Evolutionary conservation across 2,797 vertebrate genomes (phyloP), one percentile per base, ranked within the genome.

Genomic region (Sciurus vulgaris): DNA sequence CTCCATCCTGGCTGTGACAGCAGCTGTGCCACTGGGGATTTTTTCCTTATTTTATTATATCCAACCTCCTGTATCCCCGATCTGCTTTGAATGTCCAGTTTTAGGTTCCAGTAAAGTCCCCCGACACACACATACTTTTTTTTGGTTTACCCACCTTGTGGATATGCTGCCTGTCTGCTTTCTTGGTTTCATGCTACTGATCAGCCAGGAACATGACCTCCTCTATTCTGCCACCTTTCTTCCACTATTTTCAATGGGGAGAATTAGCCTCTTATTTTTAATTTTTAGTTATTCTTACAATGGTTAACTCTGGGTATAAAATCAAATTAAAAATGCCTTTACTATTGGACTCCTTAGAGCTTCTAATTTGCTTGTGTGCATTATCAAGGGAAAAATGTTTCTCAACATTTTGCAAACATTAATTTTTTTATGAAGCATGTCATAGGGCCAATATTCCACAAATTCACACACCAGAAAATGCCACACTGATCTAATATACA

Each of bases 381-480:
- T 93, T 67, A 54, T 74, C 51, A 79, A 89, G 61, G 26, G 73
- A 91, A 35, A 88, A 87, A 56, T 26, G 6, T 88, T 94, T 94
- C 63, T 6, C 17, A 56, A 47, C 20, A 85, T 47, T 94, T 87
- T 14, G 56, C 72, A 84, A 85, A 90, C 20, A 38, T 84, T 88
- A 51, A 86, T 15, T 83, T 82, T 44, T 82, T 73, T 86, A 33
- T 22, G 44, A 17, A 56, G 18, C 49, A 35, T 92, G 24, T 92
- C 38, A 41, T 22, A 81, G 67, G 26, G 91, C 18, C 51, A 41
- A 11, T 44, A 47, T 61, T 90, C 76, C 14, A 89, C 83, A 89
- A 30, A 78, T 47, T 76, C 28, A 84, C 22, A 73, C 30, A n/a
- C 20, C 85, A 1, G 41, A 84, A 95, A 69, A 81, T 24, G 4